Base-by-base conservation (phyloP, 2,113 vertebrate species). In the Gymnocephalus cernua region DNA sequence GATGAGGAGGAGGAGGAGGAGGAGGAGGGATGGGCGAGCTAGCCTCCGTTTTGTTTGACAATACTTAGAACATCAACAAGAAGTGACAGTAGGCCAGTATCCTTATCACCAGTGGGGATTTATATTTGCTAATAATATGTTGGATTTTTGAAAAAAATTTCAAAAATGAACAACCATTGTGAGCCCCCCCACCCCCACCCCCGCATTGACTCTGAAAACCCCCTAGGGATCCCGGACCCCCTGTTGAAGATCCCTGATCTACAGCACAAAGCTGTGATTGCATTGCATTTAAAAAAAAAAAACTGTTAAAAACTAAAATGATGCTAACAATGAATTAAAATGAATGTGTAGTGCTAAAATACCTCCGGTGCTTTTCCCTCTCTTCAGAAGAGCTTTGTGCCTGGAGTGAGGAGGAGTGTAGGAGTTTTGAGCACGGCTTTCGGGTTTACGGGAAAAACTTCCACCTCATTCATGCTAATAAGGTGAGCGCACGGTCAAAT, bases 371-470 rank as follows among this genome's bases (percentile, higher is more conserved):
- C 13, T 66, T 45, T 38, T 2, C 4, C 0, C 10, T 69, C 29
- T 79, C 44, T 89, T 0, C 58, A 99, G 97, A 98, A 56, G 96
- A 98, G 53, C 93, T 98, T 16, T 99, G 97, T 77, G 96, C 95
- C 54, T 99, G 98, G 98, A 98, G 96, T 0, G 97, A 99, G 67
- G 97, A 99, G 84, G 98, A 99, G 87, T 95, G 97, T 77, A 93
- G 97, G 82, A 97, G 95, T 91, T 99, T 99, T 80, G 98, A 99
- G 73, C 96, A 97, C 0, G 98, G 98, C 76, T 98, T 97, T 92
- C 96, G 98, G 6, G 97, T 98, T 86, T 96, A 99, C 0, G 98
- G 98, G 48, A 99, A 99, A 90, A 99, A 99, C 93, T 99, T 99
- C 59, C 96, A 99, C 79, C 96, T 99, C 66, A 99, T 99, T 87